phyloP scores from a whole-genome alignment of 1,140 invertebrate species.

The Maconellicoccus hirsutus region DNA sequence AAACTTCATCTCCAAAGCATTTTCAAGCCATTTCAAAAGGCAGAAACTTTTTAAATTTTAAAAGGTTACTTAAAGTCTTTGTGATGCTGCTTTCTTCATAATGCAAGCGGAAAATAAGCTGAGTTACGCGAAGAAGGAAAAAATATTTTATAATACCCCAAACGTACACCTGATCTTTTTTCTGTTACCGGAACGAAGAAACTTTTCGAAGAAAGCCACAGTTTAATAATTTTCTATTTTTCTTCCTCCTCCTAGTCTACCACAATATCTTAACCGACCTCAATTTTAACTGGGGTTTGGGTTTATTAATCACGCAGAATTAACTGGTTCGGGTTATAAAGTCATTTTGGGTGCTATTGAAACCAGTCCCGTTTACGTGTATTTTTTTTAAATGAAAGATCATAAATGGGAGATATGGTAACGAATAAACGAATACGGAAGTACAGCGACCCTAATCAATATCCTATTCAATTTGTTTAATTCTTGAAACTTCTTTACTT shows the following conservation, averaged over 20 bases:
- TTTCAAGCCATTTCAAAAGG: constrained; percentile 8
- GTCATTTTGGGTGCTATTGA: too few species aligned
- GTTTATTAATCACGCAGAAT: too few species aligned
- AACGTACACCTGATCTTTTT: constrained; percentile 8
- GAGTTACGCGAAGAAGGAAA: constrained; percentile 7
- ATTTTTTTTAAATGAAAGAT: too few species aligned
- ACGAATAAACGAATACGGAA: too few species aligned
- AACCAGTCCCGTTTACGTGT: too few species aligned
- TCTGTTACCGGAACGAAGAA: background rate
- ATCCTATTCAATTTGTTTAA: too few species aligned
- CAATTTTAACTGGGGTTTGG: too few species aligned
- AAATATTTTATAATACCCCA: constrained; percentile 5
- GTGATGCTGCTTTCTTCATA: background rate
- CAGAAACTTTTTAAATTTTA: constrained; percentile 10
- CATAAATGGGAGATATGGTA: too few species aligned
- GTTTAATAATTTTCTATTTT: background rate
- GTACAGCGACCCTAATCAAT: too few species aligned
- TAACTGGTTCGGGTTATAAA: too few species aligned
- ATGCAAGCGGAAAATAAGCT: constrained; percentile 7
- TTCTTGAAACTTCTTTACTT: too few species aligned
- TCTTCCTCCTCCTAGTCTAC: background rate
- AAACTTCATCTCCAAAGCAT: background rate
- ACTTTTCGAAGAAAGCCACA: background rate
- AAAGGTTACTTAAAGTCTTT: constrained; percentile 9
- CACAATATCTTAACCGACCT: too few species aligned